These are phyloP conservation scores for Chouioia cunea DNA, from an alignment of 2,888 invertebrate genomes.

Conservation along the genomic window DNA sequence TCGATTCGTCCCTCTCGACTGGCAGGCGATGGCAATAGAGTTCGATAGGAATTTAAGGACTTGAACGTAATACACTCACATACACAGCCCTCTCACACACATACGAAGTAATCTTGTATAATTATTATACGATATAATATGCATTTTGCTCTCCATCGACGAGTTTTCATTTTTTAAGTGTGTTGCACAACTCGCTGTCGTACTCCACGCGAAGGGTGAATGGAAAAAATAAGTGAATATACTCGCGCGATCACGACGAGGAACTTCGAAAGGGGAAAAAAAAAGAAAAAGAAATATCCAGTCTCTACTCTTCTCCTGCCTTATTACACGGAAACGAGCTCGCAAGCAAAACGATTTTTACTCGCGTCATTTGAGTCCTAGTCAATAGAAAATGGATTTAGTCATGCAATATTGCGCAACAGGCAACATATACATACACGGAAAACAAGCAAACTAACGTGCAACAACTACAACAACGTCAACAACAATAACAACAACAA, in stretches of 20 bases:
- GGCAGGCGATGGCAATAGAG: neutral
- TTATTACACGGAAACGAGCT: neutral
- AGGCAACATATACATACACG: neutral
- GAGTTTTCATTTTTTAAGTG: constrained; percentile 6
- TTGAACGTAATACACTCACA: constrained; percentile 22
- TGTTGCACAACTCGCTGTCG: neutral
- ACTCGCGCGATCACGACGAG: constrained; percentile 32
- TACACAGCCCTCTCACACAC: constrained; percentile 10
- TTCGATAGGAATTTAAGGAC: constrained; percentile 39
- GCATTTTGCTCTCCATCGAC: constrained; percentile 15
- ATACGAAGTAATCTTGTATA: neutral
- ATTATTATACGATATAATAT: neutral
- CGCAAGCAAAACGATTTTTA: constrained; percentile 17
- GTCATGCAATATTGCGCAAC: neutral
- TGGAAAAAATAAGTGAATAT: constrained; percentile 17
- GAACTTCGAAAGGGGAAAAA: constrained; percentile 22
- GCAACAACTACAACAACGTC: neutral
- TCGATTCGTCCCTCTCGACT: too few relatives aligned
- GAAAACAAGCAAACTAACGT: neutral
- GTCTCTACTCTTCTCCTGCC: constrained; percentile 9
- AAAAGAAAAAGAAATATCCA: neutral
- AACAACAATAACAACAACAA: constrained; percentile 15
- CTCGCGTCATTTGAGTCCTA: constrained; percentile 44
- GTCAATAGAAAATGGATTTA: constrained; percentile 36
- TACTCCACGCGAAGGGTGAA: constrained; percentile 16